Evolutionary conservation across 2,888 invertebrate genomes (phyloP), one percentile per base, ranked within the genome.

Genomic region (Neelides folsomi): DNA sequence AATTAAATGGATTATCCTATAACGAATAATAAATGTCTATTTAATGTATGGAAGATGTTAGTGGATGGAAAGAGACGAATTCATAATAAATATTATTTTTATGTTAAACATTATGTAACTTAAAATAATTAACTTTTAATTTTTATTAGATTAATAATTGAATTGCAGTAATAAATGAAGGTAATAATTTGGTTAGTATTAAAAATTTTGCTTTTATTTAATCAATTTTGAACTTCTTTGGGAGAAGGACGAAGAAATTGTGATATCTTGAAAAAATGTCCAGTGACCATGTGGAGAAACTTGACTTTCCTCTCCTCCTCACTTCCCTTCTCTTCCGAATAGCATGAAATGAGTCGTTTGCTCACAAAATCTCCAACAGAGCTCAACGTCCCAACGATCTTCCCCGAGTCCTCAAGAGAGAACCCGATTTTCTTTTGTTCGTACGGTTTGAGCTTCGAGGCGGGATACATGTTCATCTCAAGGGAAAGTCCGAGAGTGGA

Each of bases 331-430:
- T 73, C 73, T 66, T 79, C 59, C 12, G 55, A 55, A 48, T 57
- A 82, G 40, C 76, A 79, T 57, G 86, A 81, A 65, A 84, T 72
- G 42, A 90, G 72, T 53, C 89, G 75, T 69, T 86, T 85, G 62
- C 85, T 83, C 27, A 88, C 76, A 67, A 79, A 89, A 65, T 81
- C 78, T 9, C 79, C 79, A 65, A 79, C 81, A 42, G 81, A 67
- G 16, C 85, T 83, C 38, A 89, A 67, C 69, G 80, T 75, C 0
- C 83, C 88, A 39, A 87, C 77, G 72, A 83, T 82, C 12, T 86
- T 68, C 66, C 83, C 86, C 10, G 71, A 68, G 36, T 78, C 69
- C 12, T 75, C 67, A 73, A 87, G 77, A 71, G 88, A 81, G 59
- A 88, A 75, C 2, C 77, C 76, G 1, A 82, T 71, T 56, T 81